Base-by-base conservation (phyloP, 2,888 invertebrate species). In the Parthenolecanium corni region DNA sequence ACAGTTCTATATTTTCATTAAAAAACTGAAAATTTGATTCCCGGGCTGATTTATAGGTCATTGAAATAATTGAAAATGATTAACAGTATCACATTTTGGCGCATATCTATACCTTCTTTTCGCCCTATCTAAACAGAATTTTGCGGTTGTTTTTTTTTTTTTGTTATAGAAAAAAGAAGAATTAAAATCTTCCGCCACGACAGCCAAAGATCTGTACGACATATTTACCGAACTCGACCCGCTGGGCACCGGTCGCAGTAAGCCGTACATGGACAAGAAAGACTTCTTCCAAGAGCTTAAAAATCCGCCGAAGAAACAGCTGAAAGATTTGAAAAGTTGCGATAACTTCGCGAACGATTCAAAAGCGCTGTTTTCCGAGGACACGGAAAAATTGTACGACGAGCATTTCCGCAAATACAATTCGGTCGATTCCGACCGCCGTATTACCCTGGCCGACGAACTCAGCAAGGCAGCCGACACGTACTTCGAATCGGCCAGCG, bases 221-320 rank as follows among this genome's bases (percentile, higher is more conserved):
- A 88, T 92, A 70, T 93, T 93, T 79, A 90, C 89, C 68, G 92
- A 93, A 74, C 79, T 93, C 75, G 92, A 93, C 80, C 93, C 93
- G 66, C 79, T 92, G 73, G 92, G 92, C 72, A 91, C 89, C 70
- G 90, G 91, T 72, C 83, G 87, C 75, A 88, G 85, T 76, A 88
- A 87, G 76, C 92, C 92, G 67, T 93, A 91, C 78, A 83, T 92
- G 72, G 92, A 93, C 80, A 90, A 90, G 78, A 92, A 92, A 80
- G 89, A 90, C 77, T 93, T 93, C 80, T 93, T 93, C 80, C 89
- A 91, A 79, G 90, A 92, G 76, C 80, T 92, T 72, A 92, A 92
- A 79, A 91, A 92, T 77, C 92, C 92, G 69, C 90, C 91, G 70
- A 90, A 91, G 78, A 90, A 89, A 77, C 86, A 88, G 67, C 81